Conservation (phyloP, 2,888 invertebrate genomes). For the Eudasyphora cyanicolor region DNA sequence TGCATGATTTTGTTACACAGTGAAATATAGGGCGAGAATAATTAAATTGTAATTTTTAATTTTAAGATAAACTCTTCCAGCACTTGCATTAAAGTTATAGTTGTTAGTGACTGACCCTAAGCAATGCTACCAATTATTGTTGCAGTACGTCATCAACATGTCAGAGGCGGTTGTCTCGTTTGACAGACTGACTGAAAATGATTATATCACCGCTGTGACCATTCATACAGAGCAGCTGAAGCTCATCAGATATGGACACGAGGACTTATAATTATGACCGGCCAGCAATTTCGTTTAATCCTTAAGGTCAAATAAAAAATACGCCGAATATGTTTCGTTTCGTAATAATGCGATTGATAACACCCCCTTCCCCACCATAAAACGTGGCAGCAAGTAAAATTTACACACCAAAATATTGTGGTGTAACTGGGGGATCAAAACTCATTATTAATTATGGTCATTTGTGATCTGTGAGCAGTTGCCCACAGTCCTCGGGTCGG, state of each 20-base stretch:
- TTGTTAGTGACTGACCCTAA: no score
- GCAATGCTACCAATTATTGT: no score
- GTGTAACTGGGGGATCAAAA: neutral
- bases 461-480: slow-evolving; percentile 24
- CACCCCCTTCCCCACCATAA: neutral
- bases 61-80: no score
- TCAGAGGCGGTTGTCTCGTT: no score
- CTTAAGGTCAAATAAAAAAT: slow-evolving; percentile 23
- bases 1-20: no score
- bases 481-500: neutral
- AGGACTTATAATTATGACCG: neutral
- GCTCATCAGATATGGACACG: neutral
- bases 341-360: neutral
- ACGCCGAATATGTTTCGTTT: neutral
- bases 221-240: neutral
- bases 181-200: no score
- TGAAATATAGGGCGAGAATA: no score
- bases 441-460: slow-evolving; percentile 27
- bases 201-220: neutral
- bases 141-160: no score
- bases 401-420: neutral
- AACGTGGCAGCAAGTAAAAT: neutral
- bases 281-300: neutral
- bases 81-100: no score
- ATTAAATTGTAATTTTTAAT: no score